Conservation (phyloP, 2,888 invertebrate species). For the Apodemia hepburni region DNA sequence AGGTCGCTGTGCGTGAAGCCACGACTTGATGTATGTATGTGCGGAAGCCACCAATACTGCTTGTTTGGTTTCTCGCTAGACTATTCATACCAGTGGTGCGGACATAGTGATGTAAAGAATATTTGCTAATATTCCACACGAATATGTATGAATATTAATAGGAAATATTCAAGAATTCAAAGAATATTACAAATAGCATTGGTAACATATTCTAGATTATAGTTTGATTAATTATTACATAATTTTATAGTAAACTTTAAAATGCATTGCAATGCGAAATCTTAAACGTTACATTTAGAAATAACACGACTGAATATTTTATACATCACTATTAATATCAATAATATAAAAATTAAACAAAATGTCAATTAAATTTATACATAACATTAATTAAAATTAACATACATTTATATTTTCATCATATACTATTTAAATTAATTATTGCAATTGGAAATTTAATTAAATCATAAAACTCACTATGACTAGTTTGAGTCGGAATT, state of each 20-base stretch:
- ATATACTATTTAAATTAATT: slow-evolving; percentile 31
- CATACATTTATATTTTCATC: slow-evolving; percentile 18
- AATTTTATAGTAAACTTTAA: neutral
- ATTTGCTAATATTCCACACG: slow-evolving; percentile 3
- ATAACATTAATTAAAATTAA: slow-evolving; percentile 8
- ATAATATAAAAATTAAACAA: slow-evolving; percentile 7
- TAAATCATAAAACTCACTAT: slow-evolving; percentile 39
- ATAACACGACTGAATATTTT: slow-evolving; percentile 7
- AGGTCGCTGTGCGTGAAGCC: slow-evolving; percentile 49
- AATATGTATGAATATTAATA: neutral
- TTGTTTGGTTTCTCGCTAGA: neutral
- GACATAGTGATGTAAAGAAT: slow-evolving; percentile 9
- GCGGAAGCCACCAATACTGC: neutral
- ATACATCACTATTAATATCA: slow-evolving; percentile 11
- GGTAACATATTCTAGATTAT: slow-evolving; percentile 1
- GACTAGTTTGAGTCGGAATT: slow-evolving; percentile 55
- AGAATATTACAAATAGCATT: slow-evolving; percentile 10
- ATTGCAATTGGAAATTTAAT: slow-evolving; percentile 33
- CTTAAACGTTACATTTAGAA: neutral
- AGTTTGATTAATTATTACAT: neutral
- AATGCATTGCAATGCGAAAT: neutral
- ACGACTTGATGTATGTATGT: slow-evolving; percentile 35
- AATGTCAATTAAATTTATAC: slow-evolving; percentile 9
- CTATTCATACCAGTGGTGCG: slow-evolving; percentile 10
- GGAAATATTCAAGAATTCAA: slow-evolving; percentile 15